Conservation (phyloP, 2,888 invertebrate genomes). For the Cynaeus angustus region DNA sequence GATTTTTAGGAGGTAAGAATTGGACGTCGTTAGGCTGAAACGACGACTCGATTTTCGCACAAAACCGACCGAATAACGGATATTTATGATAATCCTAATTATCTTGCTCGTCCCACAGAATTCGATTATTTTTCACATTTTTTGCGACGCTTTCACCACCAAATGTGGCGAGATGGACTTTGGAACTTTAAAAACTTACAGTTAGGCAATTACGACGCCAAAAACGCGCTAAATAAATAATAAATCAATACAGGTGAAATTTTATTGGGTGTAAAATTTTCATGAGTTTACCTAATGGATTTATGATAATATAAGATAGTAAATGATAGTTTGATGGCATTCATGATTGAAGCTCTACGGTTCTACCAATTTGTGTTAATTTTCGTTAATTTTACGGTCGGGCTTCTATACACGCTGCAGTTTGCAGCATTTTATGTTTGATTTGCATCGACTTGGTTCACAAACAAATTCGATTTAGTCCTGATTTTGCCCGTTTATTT, state of each 20-base stretch:
- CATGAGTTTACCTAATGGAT: conserved; percentile 9
- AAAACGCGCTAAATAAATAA: not conserved
- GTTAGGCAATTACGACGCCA: conserved; percentile 8
- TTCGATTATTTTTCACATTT: conserved; percentile 14
- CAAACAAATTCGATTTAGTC: no score
- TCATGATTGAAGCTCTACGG: not conserved
- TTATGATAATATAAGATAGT: conserved; percentile 3
- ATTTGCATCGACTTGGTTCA: no score
- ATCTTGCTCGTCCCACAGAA: conserved; percentile 3
- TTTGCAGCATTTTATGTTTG: no score
- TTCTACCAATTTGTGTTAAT: conserved; percentile 4
- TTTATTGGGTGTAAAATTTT: conserved; percentile 10
- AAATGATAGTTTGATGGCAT: conserved; percentile 5
- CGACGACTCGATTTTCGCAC: not conserved
- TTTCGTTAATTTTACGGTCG: not conserved
- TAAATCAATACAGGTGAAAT: conserved; percentile 6
- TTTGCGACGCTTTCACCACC: conserved; percentile 19
- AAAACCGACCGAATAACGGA: conserved; percentile 13
- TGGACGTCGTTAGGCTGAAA: not conserved
- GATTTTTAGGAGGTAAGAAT: conserved; percentile 42
- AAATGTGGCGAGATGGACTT: conserved; percentile 10
- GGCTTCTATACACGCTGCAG: no score
- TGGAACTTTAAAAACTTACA: conserved; percentile 12
- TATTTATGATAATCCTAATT: conserved; percentile 20
- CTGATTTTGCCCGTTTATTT: no score